Percentiles rank a stretch among this genome's conserved stretches.
Conservation (phyloP, 2,113 vertebrate genomes). For the Scartelaos histophorus region DNA sequence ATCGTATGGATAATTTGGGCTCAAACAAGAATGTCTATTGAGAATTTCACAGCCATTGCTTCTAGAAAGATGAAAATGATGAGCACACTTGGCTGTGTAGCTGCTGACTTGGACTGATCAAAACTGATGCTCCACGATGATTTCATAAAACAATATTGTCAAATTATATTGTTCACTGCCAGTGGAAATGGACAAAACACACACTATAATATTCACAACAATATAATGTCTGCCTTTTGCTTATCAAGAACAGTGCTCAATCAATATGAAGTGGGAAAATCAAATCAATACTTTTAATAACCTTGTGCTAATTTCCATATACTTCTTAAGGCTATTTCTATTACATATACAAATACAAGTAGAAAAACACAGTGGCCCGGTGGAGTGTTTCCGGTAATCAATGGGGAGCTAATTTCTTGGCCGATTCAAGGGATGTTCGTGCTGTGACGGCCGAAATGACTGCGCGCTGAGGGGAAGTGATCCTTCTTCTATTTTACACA, state of each 20-base stretch:
- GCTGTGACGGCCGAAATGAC: constrained; percentile 13
- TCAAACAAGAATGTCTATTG: not conserved
- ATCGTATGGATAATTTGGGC: not conserved
- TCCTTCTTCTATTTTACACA: constrained; percentile 47
- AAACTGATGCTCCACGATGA: not conserved
- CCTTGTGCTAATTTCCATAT: constrained; percentile 1
- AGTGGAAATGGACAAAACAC: not conserved
- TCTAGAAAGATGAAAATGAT: not conserved
- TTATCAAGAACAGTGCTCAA: not conserved
- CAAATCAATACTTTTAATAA: constrained; percentile 27
- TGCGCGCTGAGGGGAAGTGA: constrained; percentile 32
- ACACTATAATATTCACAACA: not conserved
- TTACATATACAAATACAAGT: constrained; percentile 27
- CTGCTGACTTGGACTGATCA: not conserved
- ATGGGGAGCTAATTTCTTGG: constrained; percentile 55
- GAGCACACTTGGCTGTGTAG: not conserved
- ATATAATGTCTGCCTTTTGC: not conserved
- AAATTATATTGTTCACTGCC: not conserved
- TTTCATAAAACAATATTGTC: not conserved
- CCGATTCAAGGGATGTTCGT: constrained; percentile 35
- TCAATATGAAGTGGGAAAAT: constrained; percentile 11
- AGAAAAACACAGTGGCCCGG: constrained; percentile 24
- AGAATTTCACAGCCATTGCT: not conserved
- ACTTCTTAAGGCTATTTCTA: constrained; percentile 21
- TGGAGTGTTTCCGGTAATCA: constrained; percentile 50